Percentiles rank a stretch among this genome's conserved stretches.
Conservation (phyloP, 2,113 vertebrate genomes). For the Sinocyclocheilus grahami region DNA sequence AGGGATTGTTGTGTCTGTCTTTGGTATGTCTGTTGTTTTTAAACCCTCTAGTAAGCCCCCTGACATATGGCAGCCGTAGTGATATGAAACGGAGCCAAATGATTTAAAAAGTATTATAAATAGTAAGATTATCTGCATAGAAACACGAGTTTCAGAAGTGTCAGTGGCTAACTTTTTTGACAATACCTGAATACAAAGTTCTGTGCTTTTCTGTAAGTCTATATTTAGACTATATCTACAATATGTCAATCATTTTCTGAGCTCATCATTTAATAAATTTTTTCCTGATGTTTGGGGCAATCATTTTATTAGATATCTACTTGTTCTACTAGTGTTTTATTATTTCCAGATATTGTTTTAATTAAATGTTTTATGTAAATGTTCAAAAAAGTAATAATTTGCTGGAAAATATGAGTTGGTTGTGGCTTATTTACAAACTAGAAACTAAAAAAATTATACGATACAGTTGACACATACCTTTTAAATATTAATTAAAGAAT, state of each 20-base stretch:
- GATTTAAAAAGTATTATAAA: neutral
- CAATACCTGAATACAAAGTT: neutral
- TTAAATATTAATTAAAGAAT: neutral
- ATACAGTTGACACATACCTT: no score
- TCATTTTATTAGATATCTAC: neutral
- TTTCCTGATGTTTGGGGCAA: neutral
- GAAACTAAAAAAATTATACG: no score
- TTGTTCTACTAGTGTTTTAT: neutral
- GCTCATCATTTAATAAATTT: neutral
- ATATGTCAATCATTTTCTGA: neutral
- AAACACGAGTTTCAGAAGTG: neutral
- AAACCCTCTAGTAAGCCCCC: neutral
- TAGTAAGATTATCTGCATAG: neutral
- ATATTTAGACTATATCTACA: neutral
- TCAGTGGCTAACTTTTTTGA: neutral
- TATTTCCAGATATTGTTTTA: no score
- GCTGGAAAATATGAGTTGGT: neutral
- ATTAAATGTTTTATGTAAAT: no score
- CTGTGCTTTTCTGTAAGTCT: neutral
- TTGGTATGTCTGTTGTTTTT: neutral
- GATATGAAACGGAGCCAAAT: neutral
- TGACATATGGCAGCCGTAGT: neutral
- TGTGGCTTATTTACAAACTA: neutral
- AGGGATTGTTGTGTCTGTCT: neutral
- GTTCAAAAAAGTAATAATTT: neutral